These are phyloP conservation scores for Drosophila limbata DNA, from an alignment of 2,888 invertebrate species.

Conservation along the genomic window DNA sequence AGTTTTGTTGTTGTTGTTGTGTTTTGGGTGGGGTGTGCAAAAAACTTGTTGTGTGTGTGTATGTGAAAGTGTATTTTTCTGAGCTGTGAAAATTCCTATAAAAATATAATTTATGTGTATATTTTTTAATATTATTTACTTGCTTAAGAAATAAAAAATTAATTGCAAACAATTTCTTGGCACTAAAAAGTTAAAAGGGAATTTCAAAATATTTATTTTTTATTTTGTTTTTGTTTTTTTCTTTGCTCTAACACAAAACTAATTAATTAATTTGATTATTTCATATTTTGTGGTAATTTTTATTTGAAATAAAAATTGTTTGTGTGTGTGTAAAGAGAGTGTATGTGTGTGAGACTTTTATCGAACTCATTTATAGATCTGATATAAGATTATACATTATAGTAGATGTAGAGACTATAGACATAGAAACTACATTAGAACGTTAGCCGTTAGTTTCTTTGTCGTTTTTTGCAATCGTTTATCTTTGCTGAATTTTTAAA, in stretches of 20 bases:
- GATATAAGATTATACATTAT: conserved; percentile 55
- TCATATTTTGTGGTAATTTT: conserved; percentile 54
- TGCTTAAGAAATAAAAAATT: conserved; percentile 46
- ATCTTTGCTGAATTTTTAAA: conserved; percentile 48
- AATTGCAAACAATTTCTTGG: conserved; percentile 66
- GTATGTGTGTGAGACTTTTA: conserved; percentile 34
- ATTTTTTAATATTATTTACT: conserved; percentile 42
- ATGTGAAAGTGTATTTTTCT: conserved; percentile 12
- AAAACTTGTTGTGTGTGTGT: conserved; percentile 18
- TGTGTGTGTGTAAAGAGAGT: conserved; percentile 10
- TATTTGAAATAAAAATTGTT: conserved; percentile 69
- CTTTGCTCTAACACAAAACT: conserved; percentile 34
- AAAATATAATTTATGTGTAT: conserved; percentile 62
- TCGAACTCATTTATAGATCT: conserved; percentile 51
- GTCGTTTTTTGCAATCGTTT: conserved; percentile 9
- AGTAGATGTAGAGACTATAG: conserved; percentile 49
- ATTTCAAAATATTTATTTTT: conserved; percentile 26
- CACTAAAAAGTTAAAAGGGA: conserved; percentile 56
- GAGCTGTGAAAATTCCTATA: conserved; percentile 62
- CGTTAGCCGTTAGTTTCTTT: conserved; percentile 52
- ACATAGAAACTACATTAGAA: conserved; percentile 63
- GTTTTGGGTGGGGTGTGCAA: conserved; percentile 39
- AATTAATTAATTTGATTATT: conserved; percentile 46
- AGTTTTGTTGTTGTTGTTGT: conserved; percentile 15
- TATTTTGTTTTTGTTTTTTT: conserved; percentile 9